phyloP scores from a whole-genome alignment of 2,888 invertebrate genomes.

The Melieria crassipennis region DNA sequence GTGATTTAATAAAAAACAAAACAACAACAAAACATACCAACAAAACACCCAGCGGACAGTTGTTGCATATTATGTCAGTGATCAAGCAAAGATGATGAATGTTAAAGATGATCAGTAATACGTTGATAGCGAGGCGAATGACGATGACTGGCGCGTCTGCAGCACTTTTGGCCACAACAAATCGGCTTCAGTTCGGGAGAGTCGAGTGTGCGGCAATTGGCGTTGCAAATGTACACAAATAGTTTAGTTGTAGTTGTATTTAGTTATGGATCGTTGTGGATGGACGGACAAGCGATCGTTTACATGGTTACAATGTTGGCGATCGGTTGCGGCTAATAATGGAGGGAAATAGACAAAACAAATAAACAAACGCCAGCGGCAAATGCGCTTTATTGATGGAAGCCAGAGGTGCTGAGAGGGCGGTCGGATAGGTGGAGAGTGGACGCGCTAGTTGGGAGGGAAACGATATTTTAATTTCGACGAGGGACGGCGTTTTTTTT shows the following conservation, averaged over 20 bases:
- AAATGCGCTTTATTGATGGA: background rate
- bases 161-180: background rate
- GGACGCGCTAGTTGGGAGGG: background rate
- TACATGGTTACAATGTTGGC: background rate
- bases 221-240: background rate
- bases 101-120: background rate
- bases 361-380: background rate
- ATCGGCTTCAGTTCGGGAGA: background rate
- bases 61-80: slow-evolving; percentile 17
- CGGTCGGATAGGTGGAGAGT: background rate
- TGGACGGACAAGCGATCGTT: too few species aligned
- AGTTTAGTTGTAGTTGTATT: background rate
- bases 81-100: background rate
- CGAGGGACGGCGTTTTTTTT: background rate
- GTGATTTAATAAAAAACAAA: slow-evolving; percentile 15
- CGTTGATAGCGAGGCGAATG: background rate
- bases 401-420: background rate
- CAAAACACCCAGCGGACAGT: too few species aligned
- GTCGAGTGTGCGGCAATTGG: background rate
- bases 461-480: background rate
- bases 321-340: background rate
- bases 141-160: background rate
- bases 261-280: background rate
- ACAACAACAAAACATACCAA: too few species aligned
- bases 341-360: background rate